A percentile compares a stretch with the other conserved stretches of the same genome.
These are phyloP conservation scores for Dromas ardeola DNA, from an alignment of 2,113 vertebrate genomes.

Conservation along the genomic window DNA sequence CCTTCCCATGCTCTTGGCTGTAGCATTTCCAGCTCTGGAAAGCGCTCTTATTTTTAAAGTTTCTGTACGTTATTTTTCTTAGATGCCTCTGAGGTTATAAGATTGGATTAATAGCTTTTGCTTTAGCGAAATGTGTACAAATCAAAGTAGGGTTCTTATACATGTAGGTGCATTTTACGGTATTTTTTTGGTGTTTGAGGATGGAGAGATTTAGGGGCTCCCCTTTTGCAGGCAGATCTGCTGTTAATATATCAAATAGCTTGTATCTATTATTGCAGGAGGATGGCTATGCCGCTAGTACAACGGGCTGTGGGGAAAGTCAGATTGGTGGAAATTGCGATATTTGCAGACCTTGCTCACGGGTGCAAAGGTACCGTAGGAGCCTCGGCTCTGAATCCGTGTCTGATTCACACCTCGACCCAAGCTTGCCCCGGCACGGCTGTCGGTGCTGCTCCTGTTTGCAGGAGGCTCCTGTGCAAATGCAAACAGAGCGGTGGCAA, in stretches of 20 bases:
- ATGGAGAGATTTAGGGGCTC: background rate
- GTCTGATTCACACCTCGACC: rapidly evolving
- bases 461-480: background rate
- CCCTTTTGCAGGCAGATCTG: background rate
- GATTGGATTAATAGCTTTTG: background rate
- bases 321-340: background rate
- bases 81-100: background rate
- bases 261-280: background rate
- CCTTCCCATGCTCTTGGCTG: background rate
- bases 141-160: background rate
- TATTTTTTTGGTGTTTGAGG: background rate
- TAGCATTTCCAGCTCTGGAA: background rate
- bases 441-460: background rate
- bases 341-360: background rate
- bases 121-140: background rate
- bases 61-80: background rate
- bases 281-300: background rate
- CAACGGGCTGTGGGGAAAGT: background rate
- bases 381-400: background rate
- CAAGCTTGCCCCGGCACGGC: rapidly evolving
- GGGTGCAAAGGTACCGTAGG: rapidly evolving
- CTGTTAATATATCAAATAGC: background rate
- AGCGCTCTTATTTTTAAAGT: background rate
- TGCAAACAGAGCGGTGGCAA: rapidly evolving
- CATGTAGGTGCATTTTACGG: rapidly evolving